Evolutionary conservation across 2,888 invertebrate species (phyloP), one percentile per base, ranked within the genome.

Genomic region (Tryphoninae sp.): DNA sequence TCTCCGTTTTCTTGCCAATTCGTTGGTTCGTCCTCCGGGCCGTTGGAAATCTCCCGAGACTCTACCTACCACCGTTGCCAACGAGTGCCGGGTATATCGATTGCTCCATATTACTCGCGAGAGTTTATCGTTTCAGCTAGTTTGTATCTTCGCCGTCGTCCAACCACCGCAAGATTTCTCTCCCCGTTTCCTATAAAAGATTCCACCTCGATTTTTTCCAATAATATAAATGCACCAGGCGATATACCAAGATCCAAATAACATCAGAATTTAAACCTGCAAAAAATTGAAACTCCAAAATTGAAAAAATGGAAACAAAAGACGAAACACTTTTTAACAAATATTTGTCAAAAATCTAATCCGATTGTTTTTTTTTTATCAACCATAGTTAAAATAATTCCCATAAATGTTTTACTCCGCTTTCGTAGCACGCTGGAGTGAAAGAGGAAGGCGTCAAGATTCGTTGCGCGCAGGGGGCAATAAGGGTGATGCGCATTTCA

Each of bases 1-100:
- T 81, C 72, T 83, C 80, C 55, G 77, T 79, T 80, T 82, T 74
- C 82, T 81, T 81, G 81, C 78, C 80, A 78, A 80, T 84, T 78
- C 84, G 23, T 26, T 19, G 72, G 76, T 81, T 51, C 59, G 68
- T 79, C 79, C 76, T 68, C 73, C 33, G 72, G 73, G 55, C 80
- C 55, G 68, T n/a, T 62, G 65, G 42, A 64, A 77, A 53, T 73
- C 82, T 82, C 77, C 40, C 64, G 82, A 79, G 82, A 82, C 76
- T 53, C 19, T 33, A 33, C 33, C 33, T 33, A 33, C 51, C 19
- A 13, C 13, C 45, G 13, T 33, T 68, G 62, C 77, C 62, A 77
- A 71, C 78, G 58, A 76, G 82, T 64, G 69, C n/a, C 33, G 33
- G 51, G 59, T 77, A 79, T 73, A 68, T 82, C 73, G 82, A 80